A percentile compares a stretch with the other conserved stretches of the same genome.
These are phyloP conservation scores for Drosophila nannoptera DNA, from an alignment of 1,140 invertebrate species.

Conservation along the genomic window DNA sequence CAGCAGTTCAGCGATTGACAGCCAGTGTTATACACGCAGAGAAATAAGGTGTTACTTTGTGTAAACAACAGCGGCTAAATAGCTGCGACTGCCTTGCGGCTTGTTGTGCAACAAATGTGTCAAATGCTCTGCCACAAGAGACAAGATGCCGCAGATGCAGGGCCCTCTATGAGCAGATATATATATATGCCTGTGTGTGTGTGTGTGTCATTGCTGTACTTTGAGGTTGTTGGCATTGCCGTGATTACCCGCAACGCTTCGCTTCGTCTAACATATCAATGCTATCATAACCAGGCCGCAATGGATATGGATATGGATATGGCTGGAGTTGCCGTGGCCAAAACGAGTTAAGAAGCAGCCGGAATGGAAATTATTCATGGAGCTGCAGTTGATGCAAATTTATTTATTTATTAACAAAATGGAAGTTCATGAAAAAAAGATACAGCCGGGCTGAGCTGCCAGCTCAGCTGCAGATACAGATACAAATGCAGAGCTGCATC, in stretches of 20 bases:
- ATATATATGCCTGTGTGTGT: conserved; percentile 4
- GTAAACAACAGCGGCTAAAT: too few species aligned
- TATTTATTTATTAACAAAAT: too few species aligned
- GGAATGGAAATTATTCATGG: too few species aligned
- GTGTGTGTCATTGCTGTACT: conserved; percentile 16
- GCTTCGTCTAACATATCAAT: conserved; percentile 7
- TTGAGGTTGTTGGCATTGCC: conserved; percentile 24
- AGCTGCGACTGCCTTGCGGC: too few species aligned
- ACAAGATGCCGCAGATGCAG: conserved; percentile 40
- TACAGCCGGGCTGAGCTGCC: too few species aligned
- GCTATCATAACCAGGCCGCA: conserved; percentile 11
- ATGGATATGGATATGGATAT: conserved; percentile 7
- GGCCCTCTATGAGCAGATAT: conserved; percentile 22
- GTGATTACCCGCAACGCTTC: conserved; percentile 10
- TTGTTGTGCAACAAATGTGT: too few species aligned
- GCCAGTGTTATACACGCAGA: background rate
- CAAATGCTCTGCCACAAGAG: too few species aligned
- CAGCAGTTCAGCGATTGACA: conserved; percentile 15
- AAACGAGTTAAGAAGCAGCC: too few species aligned
- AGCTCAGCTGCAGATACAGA: too few species aligned
- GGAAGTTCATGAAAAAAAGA: too few species aligned
- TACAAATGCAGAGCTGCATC: background rate
- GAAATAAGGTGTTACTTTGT: background rate
- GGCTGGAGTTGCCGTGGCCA: background rate
- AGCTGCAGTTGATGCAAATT: background rate